phyloP scores from a whole-genome alignment of 1,140 invertebrate species.

The Alviniconcha marisindica region DNA sequence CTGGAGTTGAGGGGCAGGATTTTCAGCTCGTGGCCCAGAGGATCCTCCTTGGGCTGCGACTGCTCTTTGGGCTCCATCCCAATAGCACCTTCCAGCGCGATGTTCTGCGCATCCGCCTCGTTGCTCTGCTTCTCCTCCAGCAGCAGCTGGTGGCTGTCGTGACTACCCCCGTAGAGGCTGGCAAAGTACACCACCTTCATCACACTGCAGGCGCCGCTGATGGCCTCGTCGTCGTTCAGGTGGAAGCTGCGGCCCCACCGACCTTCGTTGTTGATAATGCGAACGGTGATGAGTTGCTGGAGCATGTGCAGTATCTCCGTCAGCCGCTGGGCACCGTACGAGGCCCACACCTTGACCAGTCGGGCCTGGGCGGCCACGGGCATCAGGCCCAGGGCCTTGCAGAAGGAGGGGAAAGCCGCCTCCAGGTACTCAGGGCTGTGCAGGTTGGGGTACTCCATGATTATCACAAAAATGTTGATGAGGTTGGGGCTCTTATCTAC shows the following conservation, averaged over 20 bases:
- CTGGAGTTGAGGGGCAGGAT: constrained; percentile 88
- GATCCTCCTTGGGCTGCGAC: constrained; percentile 73
- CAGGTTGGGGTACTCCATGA: constrained; percentile 91
- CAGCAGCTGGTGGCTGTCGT: constrained; percentile 81
- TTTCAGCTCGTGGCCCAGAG: constrained; percentile 80
- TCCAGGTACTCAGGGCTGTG: constrained; percentile 89
- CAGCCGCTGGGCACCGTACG: constrained; percentile 83
- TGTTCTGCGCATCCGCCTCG: constrained; percentile 62
- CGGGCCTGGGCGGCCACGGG: constrained; percentile 87
- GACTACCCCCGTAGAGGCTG: constrained; percentile 88
- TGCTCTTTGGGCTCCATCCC: constrained; percentile 69
- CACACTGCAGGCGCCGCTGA: constrained; percentile 82
- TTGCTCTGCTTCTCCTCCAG: constrained; percentile 68
- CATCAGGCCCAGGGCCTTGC: constrained; percentile 85
- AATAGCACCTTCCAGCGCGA: constrained; percentile 71
- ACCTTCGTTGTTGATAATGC: constrained; percentile 78
- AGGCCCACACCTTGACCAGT: constrained; percentile 87
- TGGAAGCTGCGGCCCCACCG: constrained; percentile 84
- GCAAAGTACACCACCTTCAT: constrained; percentile 92
- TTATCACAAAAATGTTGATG: constrained; percentile 89
- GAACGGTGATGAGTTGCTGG: constrained; percentile 90
- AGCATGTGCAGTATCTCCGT: constrained; percentile 86
- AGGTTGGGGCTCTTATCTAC: constrained; percentile 78
- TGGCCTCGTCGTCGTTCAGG: constrained; percentile 90
- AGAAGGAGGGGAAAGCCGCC: constrained; percentile 87